Conservation (phyloP, 2,888 invertebrate genomes). For the Agrochola litura region DNA sequence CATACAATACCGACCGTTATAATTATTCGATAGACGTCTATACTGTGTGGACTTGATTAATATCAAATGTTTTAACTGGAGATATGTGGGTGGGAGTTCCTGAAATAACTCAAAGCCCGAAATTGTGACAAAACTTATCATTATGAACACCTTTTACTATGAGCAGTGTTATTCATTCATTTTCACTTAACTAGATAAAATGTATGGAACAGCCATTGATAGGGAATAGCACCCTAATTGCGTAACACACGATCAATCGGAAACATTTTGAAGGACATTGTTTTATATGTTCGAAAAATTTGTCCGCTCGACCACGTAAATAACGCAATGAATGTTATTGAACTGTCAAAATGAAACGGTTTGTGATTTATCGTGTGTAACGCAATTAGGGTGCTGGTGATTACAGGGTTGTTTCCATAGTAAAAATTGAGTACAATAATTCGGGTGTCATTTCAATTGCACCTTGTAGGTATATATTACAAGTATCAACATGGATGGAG, state of each 20-base stretch:
- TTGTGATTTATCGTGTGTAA: no score
- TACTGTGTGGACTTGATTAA: background rate
- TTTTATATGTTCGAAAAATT: no score
- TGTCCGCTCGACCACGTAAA: no score
- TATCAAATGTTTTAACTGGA: background rate
- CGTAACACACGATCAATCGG: no score
- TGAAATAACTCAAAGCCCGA: background rate
- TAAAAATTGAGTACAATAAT: background rate
- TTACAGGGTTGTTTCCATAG: background rate
- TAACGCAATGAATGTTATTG: no score
- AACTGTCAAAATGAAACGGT: no score
- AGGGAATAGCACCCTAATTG: no score
- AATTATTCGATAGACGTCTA: slow-evolving; percentile 19
- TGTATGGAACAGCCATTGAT: no score
- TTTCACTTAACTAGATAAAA: background rate
- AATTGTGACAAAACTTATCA: background rate
- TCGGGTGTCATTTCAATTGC: background rate
- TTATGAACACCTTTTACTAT: background rate
- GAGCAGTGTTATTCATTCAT: background rate
- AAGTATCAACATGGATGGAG: no score
- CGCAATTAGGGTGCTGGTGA: background rate
- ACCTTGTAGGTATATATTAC: background rate
- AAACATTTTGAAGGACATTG: no score
- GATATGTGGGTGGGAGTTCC: no score
- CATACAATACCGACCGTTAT: slow-evolving; percentile 53